Evolutionary conservation across 2,888 invertebrate genomes (phyloP).

Genomic region (Odontocerum albicorne): DNA sequence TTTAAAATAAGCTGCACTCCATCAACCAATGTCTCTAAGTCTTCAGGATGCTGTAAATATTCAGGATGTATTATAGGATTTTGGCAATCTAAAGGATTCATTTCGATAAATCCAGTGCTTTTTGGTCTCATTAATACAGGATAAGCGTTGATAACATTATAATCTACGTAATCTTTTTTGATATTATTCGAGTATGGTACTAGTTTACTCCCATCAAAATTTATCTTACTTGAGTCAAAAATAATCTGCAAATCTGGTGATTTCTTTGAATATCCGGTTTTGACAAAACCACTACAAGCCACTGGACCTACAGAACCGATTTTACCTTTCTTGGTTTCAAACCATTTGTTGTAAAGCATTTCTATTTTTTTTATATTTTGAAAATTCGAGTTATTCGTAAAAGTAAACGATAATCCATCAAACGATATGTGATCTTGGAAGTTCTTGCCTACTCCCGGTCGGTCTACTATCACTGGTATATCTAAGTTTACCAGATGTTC

Average conservation of each 20-base stretch:
- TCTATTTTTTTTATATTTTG: neutral
- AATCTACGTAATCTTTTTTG: conserved; percentile 35
- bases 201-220: conserved; percentile 45
- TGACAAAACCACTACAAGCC: conserved; percentile 53
- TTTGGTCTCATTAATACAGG: conserved; percentile 51
- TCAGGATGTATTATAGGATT: conserved; percentile 39
- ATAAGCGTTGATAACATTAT: conserved; percentile 51
- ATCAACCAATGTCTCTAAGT: conserved; percentile 41
- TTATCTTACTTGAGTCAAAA: conserved; percentile 36
- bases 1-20: conserved; percentile 54
- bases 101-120: conserved; percentile 50
- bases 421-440: conserved; percentile 55
- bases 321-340: conserved; percentile 48
- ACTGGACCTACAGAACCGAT: conserved; percentile 53
- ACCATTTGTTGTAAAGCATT: conserved; percentile 50
- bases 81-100: conserved; percentile 53
- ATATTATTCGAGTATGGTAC: conserved; percentile 38
- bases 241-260: conserved; percentile 52
- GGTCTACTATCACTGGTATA: conserved; percentile 45
- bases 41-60: neutral
- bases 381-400: conserved; percentile 37
- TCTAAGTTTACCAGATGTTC: conserved; percentile 48
- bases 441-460: conserved; percentile 49
- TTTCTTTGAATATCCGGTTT: conserved; percentile 50
- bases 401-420: conserved; percentile 50